Evolutionary conservation across 1,140 invertebrate species (phyloP).

Genomic region (Plectus sambesii): DNA sequence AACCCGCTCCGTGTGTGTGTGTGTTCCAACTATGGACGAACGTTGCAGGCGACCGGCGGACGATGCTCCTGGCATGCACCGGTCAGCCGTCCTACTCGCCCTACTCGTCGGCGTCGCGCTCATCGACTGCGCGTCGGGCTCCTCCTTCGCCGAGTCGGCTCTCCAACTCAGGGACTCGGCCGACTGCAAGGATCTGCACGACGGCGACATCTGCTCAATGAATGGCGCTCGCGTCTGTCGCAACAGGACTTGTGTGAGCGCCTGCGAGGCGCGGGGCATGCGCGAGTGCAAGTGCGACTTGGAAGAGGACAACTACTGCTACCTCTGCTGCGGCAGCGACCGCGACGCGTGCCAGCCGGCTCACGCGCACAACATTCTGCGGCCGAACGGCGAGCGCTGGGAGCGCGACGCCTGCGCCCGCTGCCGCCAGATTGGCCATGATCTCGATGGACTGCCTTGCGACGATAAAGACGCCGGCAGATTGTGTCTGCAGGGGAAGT

Average conservation of each 20-base stretch:
- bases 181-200: neutral
- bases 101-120: too few species aligned
- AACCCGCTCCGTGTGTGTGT: too few species aligned
- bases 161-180: too few species aligned
- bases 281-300: slow-evolving; percentile 40
- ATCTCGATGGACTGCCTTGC: slow-evolving; percentile 41
- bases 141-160: too few species aligned
- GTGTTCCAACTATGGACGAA: too few species aligned
- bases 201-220: slow-evolving; percentile 33
- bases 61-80: too few species aligned
- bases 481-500: slow-evolving; percentile 44
- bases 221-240: slow-evolving; percentile 36
- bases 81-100: too few species aligned
- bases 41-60: too few species aligned
- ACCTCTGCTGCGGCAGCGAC: slow-evolving; percentile 41
- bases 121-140: too few species aligned
- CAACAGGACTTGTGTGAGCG: slow-evolving; percentile 43
- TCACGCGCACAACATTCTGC: slow-evolving; percentile 40
- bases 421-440: slow-evolving; percentile 40
- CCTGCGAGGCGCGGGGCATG: slow-evolving; percentile 40
- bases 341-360: slow-evolving; percentile 35
- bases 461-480: slow-evolving; percentile 41
- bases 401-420: slow-evolving; percentile 39
- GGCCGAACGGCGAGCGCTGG: slow-evolving; percentile 44
- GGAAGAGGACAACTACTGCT: slow-evolving; percentile 45